Percentiles rank a stretch among this genome's conserved stretches.
These are phyloP conservation scores for Lagocephalus sceleratus DNA, from an alignment of 2,797 vertebrate species.

Conservation along the genomic window DNA sequence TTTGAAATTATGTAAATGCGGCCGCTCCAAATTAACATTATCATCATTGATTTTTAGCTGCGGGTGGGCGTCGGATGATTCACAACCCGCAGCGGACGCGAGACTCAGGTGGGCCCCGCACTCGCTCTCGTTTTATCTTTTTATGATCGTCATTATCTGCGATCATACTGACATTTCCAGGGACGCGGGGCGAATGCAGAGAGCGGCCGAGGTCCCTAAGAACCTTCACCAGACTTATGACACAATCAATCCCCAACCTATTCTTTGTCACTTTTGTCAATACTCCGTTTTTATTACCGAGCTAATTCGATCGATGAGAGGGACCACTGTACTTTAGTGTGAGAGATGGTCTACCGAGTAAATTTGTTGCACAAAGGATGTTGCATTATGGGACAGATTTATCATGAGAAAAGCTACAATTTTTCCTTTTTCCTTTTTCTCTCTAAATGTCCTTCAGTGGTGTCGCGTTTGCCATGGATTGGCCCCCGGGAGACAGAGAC, in stretches of 20 bases:
- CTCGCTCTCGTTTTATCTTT: slow-evolving; percentile 20
- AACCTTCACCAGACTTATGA: slow-evolving; percentile 36
- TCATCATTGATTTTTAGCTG: too few relatives aligned
- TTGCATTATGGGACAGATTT: slow-evolving; percentile 1
- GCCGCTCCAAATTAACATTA: too few relatives aligned
- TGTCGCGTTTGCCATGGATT: slow-evolving; percentile 25
- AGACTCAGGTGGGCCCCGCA: slow-evolving; percentile 23
- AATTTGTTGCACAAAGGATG: slow-evolving; percentile 38
- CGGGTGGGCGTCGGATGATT: too few relatives aligned
- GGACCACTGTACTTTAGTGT: slow-evolving; percentile 59
- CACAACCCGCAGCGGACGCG: too few relatives aligned
- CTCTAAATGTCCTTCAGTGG: slow-evolving; percentile 21
- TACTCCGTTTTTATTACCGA: slow-evolving; percentile 63
- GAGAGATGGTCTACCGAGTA: slow-evolving; percentile 44
- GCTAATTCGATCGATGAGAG: slow-evolving; percentile 60
- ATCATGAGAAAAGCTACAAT: background rate
- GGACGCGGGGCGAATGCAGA: slow-evolving; percentile 23
- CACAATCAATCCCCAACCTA: slow-evolving; percentile 60
- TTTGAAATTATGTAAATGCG: too few relatives aligned
- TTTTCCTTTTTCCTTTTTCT: slow-evolving; percentile 15
- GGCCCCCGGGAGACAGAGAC: background rate
- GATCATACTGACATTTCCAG: slow-evolving; percentile 36
- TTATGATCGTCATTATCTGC: slow-evolving; percentile 43
- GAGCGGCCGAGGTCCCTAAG: slow-evolving; percentile 36
- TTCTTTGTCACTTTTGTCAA: slow-evolving; percentile 67